These are phyloP conservation scores for Prunella strophiata DNA, from an alignment of 2,797 vertebrate species.

Conservation along the genomic window DNA sequence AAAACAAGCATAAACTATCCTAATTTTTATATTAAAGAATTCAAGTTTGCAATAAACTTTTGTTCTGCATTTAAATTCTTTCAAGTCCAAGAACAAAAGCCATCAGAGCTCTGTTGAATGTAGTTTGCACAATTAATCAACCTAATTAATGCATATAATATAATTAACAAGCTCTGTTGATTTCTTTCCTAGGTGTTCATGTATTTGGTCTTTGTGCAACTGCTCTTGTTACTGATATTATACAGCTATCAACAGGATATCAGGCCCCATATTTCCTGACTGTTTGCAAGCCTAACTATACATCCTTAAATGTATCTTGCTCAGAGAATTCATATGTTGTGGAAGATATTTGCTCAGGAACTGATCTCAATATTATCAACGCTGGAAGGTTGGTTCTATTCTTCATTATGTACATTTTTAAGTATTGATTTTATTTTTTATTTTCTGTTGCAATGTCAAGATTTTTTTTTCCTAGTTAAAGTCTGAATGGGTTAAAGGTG, in stretches of 20 bases:
- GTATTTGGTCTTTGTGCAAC: conserved; percentile 96
- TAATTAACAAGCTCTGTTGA: conserved; percentile 16
- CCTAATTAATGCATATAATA: background rate
- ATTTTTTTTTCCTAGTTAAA: background rate
- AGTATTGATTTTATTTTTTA: background rate
- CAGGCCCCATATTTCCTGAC: conserved; percentile 96
- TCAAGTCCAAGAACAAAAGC: background rate
- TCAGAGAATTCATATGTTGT: conserved; percentile 93
- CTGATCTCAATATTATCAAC: conserved; percentile 88
- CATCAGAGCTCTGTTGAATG: background rate
- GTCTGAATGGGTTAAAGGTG: background rate
- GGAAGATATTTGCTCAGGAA: conserved; percentile 94
- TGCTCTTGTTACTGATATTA: conserved; percentile 95
- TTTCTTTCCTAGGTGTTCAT: conserved; percentile 86
- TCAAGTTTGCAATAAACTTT: background rate
- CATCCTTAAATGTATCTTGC: conserved; percentile 90
- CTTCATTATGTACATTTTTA: background rate
- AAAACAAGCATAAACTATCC: background rate
- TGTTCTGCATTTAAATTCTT: background rate
- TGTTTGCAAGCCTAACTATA: conserved; percentile 98
- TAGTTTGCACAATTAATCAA: background rate
- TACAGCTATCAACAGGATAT: conserved; percentile 95
- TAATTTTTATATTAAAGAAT: background rate
- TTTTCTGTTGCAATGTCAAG: background rate
- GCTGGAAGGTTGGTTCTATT: conserved; percentile 86